phyloP scores from a whole-genome alignment of 2,113 vertebrate genomes.

The Neopipo cinnamomea region DNA sequence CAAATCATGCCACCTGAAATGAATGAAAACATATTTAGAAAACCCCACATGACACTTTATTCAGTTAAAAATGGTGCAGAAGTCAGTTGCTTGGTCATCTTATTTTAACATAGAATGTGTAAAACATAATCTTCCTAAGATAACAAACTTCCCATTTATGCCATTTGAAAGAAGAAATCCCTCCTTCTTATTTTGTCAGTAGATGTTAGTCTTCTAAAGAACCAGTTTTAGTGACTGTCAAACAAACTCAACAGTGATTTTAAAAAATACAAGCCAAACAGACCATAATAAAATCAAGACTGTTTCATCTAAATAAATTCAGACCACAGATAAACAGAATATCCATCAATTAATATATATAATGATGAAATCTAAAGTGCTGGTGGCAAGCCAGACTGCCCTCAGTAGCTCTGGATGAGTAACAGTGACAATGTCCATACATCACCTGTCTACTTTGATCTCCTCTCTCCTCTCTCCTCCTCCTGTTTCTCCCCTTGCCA shows the following conservation, averaged over 20 bases:
- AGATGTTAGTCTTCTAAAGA: not conserved
- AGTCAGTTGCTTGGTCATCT: not conserved
- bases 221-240: not conserved
- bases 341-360: not conserved
- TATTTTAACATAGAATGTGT: not conserved
- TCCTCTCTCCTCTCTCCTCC: not conserved
- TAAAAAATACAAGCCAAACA: not conserved
- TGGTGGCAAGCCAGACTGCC: not conserved
- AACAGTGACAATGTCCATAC: not conserved
- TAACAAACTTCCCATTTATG: not conserved
- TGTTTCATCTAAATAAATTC: not conserved
- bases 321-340: not conserved
- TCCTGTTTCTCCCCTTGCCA: not conserved
- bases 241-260: not conserved
- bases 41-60: not conserved
- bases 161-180: conserved; percentile 10
- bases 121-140: not conserved
- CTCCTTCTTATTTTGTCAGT: not conserved
- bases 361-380: not conserved
- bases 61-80: not conserved
- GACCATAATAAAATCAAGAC: not conserved
- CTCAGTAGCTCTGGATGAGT: not conserved
- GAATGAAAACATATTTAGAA: not conserved
- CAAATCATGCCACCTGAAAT: conserved; percentile 2
- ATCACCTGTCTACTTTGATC: not conserved